Conservation (phyloP, 2,113 vertebrate genomes). For the Perca fluviatilis region DNA sequence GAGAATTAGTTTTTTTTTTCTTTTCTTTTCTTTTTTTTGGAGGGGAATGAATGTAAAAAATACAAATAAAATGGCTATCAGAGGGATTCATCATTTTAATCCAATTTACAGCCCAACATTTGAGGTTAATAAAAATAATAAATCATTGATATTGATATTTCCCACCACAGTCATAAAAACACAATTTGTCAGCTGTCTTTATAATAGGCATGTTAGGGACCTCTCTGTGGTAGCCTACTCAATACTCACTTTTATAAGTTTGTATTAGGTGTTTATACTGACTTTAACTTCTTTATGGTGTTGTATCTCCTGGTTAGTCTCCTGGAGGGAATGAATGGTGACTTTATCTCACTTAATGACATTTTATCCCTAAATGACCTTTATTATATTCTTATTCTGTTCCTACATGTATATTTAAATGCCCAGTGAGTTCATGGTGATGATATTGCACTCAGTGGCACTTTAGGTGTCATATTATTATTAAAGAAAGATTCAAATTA, state of each 20-base stretch:
- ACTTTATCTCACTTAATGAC: neutral
- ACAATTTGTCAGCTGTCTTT: no score
- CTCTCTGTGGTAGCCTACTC: neutral
- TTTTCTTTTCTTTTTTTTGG: neutral
- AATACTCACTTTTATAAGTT: neutral
- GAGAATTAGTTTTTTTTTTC: neutral
- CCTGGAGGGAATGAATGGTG: neutral
- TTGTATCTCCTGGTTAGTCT: neutral
- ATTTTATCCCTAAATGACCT: neutral
- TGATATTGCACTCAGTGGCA: neutral
- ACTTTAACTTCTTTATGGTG: neutral
- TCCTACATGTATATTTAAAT: neutral
- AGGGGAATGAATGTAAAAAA: neutral
- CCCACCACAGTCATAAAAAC: no score
- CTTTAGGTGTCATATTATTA: neutral
- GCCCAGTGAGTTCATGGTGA: no score
- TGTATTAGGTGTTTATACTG: neutral
- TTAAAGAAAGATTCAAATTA: neutral
- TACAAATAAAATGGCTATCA: neutral
- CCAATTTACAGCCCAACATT: constrained; percentile 23
- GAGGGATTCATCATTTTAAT: constrained; percentile 28
- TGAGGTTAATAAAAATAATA: neutral
- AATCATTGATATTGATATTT: no score
- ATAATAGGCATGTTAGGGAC: neutral
- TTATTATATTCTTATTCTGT: neutral